Evolutionary conservation across 1,140 invertebrate genomes (phyloP), one percentile per base, ranked within the genome.

Genomic region (Drosophila sechellia): DNA sequence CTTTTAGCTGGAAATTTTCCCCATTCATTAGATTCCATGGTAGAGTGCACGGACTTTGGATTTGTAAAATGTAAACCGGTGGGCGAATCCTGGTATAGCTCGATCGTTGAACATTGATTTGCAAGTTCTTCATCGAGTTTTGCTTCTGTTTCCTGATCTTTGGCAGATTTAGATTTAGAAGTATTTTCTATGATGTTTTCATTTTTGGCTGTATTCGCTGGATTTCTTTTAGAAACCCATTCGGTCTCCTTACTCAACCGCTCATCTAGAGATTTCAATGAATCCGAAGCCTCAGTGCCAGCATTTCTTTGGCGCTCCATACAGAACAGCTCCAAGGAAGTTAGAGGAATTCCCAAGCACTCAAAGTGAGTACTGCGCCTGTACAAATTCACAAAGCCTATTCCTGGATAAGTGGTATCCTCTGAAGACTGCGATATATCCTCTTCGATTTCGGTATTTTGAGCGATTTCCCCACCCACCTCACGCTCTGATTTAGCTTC

Each of bases 311-410:
- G 65, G 12, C 12, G 10, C 5, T 22, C 17, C 17, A 54, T 54
- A 8, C 20, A 54, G 52, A n/a, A 34, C 0, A 79, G 55, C 13
- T 80, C 78, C 3, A 58, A 27, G 5, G 56, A 20, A 5, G 64
- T 70, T 5, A 75, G 17, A 0, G 76, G 46, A 11, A 79, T 45
- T 4, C 64, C 76, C 63, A 75, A 4, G 0, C 40, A 13, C 1
- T 80, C 59, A 48, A 50, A 71, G 8, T 70, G 43, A 35, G 56
- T 11, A 13, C 46, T 65, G 37, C 60, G 55, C 4, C 71, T 55
- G 13, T 35, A 71, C 0, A 80, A 43, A 10, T 79, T 39, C 5
- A 80, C 52, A 39, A 80, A 79, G 1, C 59, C 37, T 15, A 79
- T 56, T 5, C 27, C 5, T 13, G 5, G 6, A 2, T 1, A 1